phyloP scores from a whole-genome alignment of 1,140 invertebrate species.

The Megalonaias nervosa region DNA sequence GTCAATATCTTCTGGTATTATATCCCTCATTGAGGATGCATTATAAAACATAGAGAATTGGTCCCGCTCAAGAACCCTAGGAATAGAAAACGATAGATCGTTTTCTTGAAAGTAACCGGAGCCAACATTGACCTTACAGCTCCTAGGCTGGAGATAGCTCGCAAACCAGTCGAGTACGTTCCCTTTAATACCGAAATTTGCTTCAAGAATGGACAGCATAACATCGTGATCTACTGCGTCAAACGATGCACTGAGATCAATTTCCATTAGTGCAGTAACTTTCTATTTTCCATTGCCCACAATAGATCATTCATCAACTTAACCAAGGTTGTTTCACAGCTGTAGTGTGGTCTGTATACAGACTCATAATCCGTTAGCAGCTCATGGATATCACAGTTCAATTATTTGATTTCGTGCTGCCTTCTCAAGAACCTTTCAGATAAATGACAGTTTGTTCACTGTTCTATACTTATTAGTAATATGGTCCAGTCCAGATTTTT shows the following conservation, averaged over 20 bases:
- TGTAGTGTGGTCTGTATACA: slow-evolving; percentile 20
- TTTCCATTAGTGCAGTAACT: slow-evolving; percentile 23
- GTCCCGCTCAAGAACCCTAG: slow-evolving; percentile 10
- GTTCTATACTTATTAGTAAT: too few species aligned
- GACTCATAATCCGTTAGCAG: slow-evolving; percentile 31
- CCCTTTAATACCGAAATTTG: background rate
- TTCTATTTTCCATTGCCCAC: slow-evolving; percentile 23
- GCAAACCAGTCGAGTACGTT: background rate
- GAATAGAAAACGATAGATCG: slow-evolving; percentile 3
- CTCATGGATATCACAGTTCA: slow-evolving; percentile 12
- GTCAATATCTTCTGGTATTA: slow-evolving; percentile 1
- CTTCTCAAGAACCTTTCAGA: slow-evolving; percentile 35
- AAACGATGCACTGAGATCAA: slow-evolving; percentile 28
- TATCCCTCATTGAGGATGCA: slow-evolving; percentile 10
- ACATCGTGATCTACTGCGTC: slow-evolving; percentile 25
- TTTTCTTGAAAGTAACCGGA: background rate
- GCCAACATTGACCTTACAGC: slow-evolving; percentile 4
- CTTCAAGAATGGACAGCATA: too few species aligned
- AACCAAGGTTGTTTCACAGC: slow-evolving; percentile 21
- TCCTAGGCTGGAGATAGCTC: slow-evolving; percentile 3
- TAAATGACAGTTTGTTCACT: slow-evolving; percentile 6
- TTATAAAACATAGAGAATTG: slow-evolving; percentile 10
- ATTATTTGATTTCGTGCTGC: slow-evolving; percentile 15
- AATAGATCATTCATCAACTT: slow-evolving; percentile 20
- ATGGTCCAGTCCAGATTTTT: slow-evolving; percentile 16